Conservation (phyloP, 2,113 vertebrate genomes). For the Eurystomus gularis region DNA sequence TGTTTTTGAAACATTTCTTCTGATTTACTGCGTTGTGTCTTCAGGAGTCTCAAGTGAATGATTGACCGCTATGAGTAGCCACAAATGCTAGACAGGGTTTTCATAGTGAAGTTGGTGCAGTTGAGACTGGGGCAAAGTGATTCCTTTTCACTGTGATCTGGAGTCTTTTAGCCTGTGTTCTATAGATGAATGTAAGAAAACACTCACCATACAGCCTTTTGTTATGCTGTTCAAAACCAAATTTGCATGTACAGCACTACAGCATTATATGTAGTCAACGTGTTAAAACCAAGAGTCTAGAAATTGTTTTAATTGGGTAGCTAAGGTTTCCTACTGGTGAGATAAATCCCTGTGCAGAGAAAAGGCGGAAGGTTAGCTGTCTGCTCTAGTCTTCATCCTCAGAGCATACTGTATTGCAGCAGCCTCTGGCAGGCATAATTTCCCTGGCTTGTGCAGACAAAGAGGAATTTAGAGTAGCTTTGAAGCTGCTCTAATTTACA, state of each 20-base stretch:
- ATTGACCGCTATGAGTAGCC: neutral
- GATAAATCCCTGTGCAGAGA: neutral
- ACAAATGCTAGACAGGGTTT: neutral
- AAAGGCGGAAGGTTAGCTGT: neutral
- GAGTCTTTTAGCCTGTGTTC: neutral
- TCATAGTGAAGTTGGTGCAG: neutral
- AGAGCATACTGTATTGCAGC: neutral
- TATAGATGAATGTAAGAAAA: neutral
- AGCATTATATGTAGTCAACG: neutral
- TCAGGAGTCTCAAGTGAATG: neutral
- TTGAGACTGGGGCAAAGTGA: neutral
- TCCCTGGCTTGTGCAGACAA: neutral
- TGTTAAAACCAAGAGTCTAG: neutral
- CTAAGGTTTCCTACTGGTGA: neutral
- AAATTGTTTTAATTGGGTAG: neutral
- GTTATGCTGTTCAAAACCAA: neutral
- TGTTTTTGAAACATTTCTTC: neutral
- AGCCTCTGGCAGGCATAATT: neutral
- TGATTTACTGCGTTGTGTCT: neutral
- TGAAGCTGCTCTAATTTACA: constrained; percentile 5
- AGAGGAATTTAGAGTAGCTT: neutral
- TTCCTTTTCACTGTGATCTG: neutral
- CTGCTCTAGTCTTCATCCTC: neutral
- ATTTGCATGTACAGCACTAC: neutral
- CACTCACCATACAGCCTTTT: neutral